Evolutionary conservation across 2,888 invertebrate genomes (phyloP).

Genomic region (Anthrax anthrax): DNA sequence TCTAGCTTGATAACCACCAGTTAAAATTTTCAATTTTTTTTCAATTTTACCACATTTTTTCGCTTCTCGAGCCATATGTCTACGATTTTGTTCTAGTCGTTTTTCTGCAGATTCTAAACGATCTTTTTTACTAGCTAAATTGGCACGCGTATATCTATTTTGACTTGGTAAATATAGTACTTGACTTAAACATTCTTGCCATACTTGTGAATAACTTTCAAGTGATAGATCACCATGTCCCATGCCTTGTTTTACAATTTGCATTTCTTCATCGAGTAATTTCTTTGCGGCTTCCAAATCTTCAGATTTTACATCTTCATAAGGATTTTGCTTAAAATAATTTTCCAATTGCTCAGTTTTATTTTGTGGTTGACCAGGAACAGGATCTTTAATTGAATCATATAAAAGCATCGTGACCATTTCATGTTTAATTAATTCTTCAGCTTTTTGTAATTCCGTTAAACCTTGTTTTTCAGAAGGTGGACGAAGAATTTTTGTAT

Average conservation of each 20-base stretch:
- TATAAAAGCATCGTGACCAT: slow-evolving; percentile 92
- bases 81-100: slow-evolving; percentile 79
- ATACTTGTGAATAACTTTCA: slow-evolving; percentile 87
- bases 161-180: slow-evolving; percentile 84
- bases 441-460: slow-evolving; percentile 82
- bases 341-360: slow-evolving; percentile 50
- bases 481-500: slow-evolving; percentile 66
- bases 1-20: slow-evolving; percentile 74
- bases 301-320: slow-evolving; percentile 52
- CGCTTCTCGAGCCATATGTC: slow-evolving; percentile 93
- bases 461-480: slow-evolving; percentile 60
- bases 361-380: slow-evolving; percentile 30
- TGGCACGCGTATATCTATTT: slow-evolving; percentile 85
- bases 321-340: slow-evolving; percentile 77
- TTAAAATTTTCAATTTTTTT: slow-evolving; percentile 89
- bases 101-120: slow-evolving; percentile 87
- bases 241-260: slow-evolving; percentile 83
- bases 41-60: slow-evolving; percentile 96
- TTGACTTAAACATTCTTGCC: slow-evolving; percentile 93
- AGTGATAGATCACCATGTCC: slow-evolving; percentile 84
- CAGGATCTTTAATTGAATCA: slow-evolving; percentile 71
- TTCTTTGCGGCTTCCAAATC: slow-evolving; percentile 52
- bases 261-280: slow-evolving; percentile 70
- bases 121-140: slow-evolving; percentile 91
- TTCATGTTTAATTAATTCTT: slow-evolving; percentile 90